Conservation (phyloP, 2,888 invertebrate genomes). For the Tetheella fluctuosa region DNA sequence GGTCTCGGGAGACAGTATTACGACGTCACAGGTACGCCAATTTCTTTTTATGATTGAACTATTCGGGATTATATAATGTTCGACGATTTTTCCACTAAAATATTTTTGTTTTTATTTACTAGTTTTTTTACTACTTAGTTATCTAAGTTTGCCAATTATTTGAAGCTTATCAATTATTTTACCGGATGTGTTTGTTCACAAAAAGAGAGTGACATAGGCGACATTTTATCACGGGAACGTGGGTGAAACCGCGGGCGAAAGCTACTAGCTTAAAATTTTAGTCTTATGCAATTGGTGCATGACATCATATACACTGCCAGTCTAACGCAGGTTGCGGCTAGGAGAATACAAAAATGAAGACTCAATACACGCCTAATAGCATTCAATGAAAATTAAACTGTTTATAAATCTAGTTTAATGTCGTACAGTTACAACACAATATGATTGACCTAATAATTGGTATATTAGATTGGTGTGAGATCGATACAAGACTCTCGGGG, state of each 20-base stretch:
- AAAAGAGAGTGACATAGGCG: too few relatives aligned
- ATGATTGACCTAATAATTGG: slow-evolving; percentile 53
- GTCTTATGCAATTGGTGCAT: too few relatives aligned
- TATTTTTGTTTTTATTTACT: not conserved
- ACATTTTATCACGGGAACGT: too few relatives aligned
- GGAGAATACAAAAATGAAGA: too few relatives aligned
- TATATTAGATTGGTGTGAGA: slow-evolving; percentile 46
- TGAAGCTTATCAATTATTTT: not conserved
- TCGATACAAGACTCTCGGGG: slow-evolving; percentile 57
- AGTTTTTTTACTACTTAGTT: too few relatives aligned
- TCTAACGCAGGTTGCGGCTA: too few relatives aligned
- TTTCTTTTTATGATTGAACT: slow-evolving; percentile 72
- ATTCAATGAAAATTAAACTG: not conserved
- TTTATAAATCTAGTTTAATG: not conserved
- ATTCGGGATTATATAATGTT: slow-evolving; percentile 21
- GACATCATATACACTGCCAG: too few relatives aligned
- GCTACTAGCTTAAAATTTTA: too few relatives aligned
- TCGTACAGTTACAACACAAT: slow-evolving; percentile 32
- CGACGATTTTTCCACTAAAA: not conserved
- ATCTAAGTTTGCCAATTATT: not conserved
- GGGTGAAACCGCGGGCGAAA: too few relatives aligned
- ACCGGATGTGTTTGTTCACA: too few relatives aligned
- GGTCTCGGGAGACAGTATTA: slow-evolving; percentile 67
- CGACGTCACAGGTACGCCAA: slow-evolving; percentile 70
- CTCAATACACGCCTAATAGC: too few relatives aligned